phyloP scores from a whole-genome alignment of 2,797 vertebrate genomes.

The Helicolenus hilgendorfi region DNA sequence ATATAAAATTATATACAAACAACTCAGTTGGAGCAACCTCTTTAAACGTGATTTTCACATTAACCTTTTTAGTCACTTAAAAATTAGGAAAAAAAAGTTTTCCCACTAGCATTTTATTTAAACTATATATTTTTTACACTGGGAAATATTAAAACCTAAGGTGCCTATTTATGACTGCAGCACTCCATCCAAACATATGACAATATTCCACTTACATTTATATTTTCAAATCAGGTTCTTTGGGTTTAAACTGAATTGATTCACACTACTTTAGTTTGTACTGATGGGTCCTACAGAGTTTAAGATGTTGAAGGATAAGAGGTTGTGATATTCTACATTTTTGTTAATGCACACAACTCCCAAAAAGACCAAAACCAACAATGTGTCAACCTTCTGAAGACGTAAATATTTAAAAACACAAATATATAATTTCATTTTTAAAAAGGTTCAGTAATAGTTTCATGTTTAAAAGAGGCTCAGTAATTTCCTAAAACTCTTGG shows the following conservation, averaged over 20 bases:
- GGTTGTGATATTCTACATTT: background rate
- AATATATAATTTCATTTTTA: background rate
- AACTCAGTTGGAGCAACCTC: background rate
- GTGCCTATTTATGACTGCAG: no score
- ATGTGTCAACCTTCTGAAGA: background rate
- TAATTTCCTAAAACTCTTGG: background rate
- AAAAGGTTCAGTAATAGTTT: background rate
- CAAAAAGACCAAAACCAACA: background rate
- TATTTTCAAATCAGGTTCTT: background rate
- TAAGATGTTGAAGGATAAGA: background rate
- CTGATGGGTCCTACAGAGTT: background rate
- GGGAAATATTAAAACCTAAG: background rate
- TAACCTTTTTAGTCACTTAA: background rate
- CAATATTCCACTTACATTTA: background rate
- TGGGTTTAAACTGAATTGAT: background rate
- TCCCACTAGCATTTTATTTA: background rate
- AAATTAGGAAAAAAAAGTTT: accelerated
- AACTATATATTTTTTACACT: background rate
- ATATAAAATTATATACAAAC: background rate
- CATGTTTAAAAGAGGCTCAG: no score
- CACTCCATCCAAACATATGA: no score
- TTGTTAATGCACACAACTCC: background rate
- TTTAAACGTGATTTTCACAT: background rate
- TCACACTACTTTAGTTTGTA: background rate
- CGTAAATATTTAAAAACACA: background rate